These are phyloP conservation scores for Pristionchus maxplancki DNA, from an alignment of 2,888 invertebrate species.

Conservation along the genomic window DNA sequence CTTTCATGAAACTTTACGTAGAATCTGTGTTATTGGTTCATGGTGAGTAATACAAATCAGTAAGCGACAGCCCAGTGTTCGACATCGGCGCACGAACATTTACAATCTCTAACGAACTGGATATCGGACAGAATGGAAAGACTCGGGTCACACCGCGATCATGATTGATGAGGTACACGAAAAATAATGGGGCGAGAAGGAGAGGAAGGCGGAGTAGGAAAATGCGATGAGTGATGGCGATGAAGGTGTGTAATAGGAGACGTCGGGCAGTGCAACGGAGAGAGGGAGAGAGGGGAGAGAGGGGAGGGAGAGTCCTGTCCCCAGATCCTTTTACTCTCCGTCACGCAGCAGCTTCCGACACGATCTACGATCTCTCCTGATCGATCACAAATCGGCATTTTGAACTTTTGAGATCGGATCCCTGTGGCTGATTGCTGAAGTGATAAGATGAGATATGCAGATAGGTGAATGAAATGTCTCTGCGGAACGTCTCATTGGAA, in stretches of 20 bases:
- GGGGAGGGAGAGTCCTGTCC: constrained; percentile 11
- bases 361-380: constrained; percentile 30
- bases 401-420: background rate
- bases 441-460: no score
- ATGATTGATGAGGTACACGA: constrained; percentile 7
- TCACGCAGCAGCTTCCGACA: background rate
- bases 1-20: no score
- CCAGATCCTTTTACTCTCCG: constrained; percentile 15
- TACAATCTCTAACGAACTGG: no score
- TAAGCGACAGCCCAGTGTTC: no score
- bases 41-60: no score
- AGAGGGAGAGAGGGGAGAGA: background rate
- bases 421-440: background rate
- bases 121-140: constrained; percentile 8
- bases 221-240: constrained; percentile 8
- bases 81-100: no score
- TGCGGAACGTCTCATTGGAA: no score
- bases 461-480: no score
- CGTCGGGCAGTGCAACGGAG: background rate
- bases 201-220: background rate
- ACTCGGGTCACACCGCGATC: background rate
- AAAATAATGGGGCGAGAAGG: background rate
- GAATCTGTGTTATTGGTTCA: no score
- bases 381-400: background rate
- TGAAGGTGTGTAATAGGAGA: constrained; percentile 44